Conservation (phyloP, 1,140 invertebrate genomes). For the Tetramorium simillimum region DNA sequence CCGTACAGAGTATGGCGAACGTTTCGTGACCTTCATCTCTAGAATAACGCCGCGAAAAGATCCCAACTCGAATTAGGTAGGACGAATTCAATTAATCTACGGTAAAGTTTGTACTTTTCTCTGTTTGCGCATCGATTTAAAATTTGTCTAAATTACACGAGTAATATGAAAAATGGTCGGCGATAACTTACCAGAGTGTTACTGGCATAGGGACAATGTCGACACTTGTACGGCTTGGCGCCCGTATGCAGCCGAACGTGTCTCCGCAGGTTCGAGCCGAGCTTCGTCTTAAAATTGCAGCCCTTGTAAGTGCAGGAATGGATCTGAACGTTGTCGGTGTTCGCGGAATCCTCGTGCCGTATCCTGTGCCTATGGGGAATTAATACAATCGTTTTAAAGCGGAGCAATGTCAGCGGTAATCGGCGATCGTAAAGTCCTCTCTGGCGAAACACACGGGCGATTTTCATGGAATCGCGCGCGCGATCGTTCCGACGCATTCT, state of each 20-base stretch:
- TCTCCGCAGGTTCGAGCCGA: conserved; percentile 90
- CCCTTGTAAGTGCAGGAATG: conserved; percentile 77
- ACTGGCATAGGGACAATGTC: conserved; percentile 92
- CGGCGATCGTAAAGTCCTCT: conserved; percentile 10
- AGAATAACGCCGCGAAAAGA: background rate
- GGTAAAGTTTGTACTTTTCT: no score
- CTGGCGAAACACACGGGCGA: background rate
- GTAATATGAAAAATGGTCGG: background rate
- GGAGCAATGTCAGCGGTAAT: conserved; percentile 11
- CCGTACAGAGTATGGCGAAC: background rate
- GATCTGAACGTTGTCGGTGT: conserved; percentile 42
- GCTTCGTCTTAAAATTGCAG: conserved; percentile 89
- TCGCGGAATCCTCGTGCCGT: conserved; percentile 71
- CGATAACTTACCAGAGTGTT: conserved; percentile 88
- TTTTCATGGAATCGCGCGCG: conserved; percentile 11
- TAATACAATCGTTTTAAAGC: conserved; percentile 20
- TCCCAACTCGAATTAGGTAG: background rate
- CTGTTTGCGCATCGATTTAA: background rate
- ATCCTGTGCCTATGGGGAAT: conserved; percentile 78
- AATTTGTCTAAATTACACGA: background rate
- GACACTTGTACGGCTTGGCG: conserved; percentile 94
- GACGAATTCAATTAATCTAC: background rate
- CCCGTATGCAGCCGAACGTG: conserved; percentile 92
- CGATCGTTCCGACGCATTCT: conserved; percentile 25
- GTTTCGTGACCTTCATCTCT: background rate